phyloP scores from a whole-genome alignment of 2,113 vertebrate species.

The Syngnathus scovelli region DNA sequence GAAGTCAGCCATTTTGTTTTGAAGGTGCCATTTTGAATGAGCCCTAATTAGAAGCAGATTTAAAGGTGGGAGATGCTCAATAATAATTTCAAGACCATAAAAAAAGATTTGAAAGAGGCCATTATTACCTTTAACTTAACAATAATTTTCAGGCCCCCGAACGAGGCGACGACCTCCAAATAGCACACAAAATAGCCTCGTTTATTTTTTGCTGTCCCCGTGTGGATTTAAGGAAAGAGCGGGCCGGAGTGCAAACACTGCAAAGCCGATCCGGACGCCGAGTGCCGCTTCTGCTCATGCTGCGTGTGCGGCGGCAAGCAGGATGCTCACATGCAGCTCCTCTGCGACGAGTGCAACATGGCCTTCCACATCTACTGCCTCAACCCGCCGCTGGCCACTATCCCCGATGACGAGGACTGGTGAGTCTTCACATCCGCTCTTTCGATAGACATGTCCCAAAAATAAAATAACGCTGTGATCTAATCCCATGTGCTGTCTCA shows the following conservation, averaged over 20 bases:
- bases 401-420: conserved; percentile 98
- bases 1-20: background rate
- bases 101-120: background rate
- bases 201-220: background rate
- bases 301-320: conserved; percentile 94
- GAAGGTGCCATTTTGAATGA: background rate
- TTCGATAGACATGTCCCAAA: background rate
- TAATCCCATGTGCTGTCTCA: background rate
- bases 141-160: background rate
- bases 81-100: background rate
- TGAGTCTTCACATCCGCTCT: conserved; percentile 51
- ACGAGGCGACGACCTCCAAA: background rate
- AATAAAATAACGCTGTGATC: background rate
- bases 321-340: conserved; percentile 94
- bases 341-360: conserved; percentile 98
- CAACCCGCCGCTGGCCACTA: conserved; percentile 88
- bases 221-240: conserved; percentile 81
- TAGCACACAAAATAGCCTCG: background rate
- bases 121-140: background rate
- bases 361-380: conserved; percentile 98
- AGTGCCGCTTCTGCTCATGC: conserved; percentile 94
- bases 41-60: background rate
- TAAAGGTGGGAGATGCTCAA: background rate
- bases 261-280: conserved; percentile 88
- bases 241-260: conserved; percentile 97